phyloP scores from a whole-genome alignment of 2,113 vertebrate genomes.

The Protobothrops mucrosquamatus region DNA sequence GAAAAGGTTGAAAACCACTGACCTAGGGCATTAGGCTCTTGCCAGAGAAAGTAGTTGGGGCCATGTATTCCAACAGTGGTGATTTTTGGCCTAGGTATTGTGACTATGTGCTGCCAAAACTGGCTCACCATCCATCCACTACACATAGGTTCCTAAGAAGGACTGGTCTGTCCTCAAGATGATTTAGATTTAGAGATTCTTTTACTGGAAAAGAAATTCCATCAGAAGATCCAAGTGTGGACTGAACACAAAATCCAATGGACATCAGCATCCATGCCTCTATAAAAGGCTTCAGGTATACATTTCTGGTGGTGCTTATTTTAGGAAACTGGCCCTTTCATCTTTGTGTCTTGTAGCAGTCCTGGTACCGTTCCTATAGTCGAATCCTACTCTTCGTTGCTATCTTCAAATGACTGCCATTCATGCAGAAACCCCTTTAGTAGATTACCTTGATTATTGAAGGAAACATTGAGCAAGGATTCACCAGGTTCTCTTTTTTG shows the following conservation, averaged over 20 bases:
- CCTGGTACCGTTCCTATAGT: not conserved
- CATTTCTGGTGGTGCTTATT: not conserved
- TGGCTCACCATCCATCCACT: not conserved
- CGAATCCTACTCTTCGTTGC: too few species aligned
- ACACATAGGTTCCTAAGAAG: not conserved
- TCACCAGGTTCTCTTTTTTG: not conserved
- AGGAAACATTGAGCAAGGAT: too few species aligned
- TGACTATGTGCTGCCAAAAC: not conserved
- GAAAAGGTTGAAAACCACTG: too few species aligned
- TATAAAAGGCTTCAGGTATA: too few species aligned
- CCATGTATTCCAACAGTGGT: not conserved
- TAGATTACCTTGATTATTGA: not conserved
- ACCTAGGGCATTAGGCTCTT: too few species aligned
- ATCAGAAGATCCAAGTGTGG: not conserved
- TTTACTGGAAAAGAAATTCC: not conserved
- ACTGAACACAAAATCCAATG: not conserved
- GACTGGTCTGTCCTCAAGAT: not conserved
- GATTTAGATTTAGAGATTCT: not conserved
- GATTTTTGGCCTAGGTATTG: not conserved
- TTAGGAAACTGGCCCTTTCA: not conserved
- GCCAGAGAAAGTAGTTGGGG: not conserved
- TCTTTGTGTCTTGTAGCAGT: not conserved
- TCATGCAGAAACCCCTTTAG: too few species aligned
- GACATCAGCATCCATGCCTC: not conserved
- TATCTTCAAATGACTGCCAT: not conserved